Evolutionary conservation across 2,888 invertebrate species (phyloP), one percentile per base, ranked within the genome.

Genomic region (Calliopum simillimum): DNA sequence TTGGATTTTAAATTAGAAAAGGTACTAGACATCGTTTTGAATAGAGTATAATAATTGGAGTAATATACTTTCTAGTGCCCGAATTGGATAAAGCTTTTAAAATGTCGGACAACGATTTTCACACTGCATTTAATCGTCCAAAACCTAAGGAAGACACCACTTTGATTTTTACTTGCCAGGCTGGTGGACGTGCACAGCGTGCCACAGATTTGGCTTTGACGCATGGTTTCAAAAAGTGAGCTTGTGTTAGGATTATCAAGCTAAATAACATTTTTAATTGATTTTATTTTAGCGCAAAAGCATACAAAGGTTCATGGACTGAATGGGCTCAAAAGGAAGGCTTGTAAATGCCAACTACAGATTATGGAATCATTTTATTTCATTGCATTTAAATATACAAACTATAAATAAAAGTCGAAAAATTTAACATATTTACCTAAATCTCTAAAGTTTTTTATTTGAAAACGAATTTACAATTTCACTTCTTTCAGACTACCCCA

Each of bases 161-260:
- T 76, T 86, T 93, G 2, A 91, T 93, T 76, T 89, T 93, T 76
- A 91, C 90, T 64, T 94, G 93, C 80, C 90, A 88, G 84, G 88
- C 90, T 71, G 93, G 93, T 8, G 91, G 88, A 75, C 88, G 93
- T 77, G 92, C 93, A 71, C 88, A 87, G 13, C 89, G 87, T 80
- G 93, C 93, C 11, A 88, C 91, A 74, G 87, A 89, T 76, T 86
- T 88, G 78, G 89, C 85, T 2, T 71, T 73, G 67, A 71, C 75
- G 0, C 41, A 81, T 43, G 86, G 86, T 46, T 86, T 80, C 64
- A 71, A 73, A n/a, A 85, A 84, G 86, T 86, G 78, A 76, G 74
- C n/a, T 70, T 41, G 47, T 25, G 44, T 59, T n/a, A n/a, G n/a
- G 25, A 47, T 63, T 12, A 33, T 65, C 12, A 53, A 53, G 59